Conservation (phyloP, 53 echinoderm and acorn worm genomes). For the Glandiceps talaboti region DNA sequence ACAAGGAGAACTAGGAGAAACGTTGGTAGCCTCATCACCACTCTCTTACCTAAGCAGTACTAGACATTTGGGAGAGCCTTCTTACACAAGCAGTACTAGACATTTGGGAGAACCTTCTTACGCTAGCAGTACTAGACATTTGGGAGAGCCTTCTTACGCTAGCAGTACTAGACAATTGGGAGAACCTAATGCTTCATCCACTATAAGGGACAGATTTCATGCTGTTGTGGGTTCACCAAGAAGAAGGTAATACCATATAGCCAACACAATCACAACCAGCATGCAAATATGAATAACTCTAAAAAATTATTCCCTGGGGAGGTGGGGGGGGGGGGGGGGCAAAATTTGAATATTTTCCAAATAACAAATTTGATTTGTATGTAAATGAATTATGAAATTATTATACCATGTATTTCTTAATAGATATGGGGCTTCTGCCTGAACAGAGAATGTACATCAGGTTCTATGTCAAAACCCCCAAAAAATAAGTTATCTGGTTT, state of each 20-base stretch:
- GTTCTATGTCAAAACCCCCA: too few species aligned
- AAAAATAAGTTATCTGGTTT: too few species aligned
- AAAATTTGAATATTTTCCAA: too few species aligned
- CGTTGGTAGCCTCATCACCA: constrained; percentile 2
- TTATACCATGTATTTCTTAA: too few species aligned
- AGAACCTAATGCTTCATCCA: constrained; percentile 32
- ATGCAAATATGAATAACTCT: too few species aligned
- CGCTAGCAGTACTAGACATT: neutral
- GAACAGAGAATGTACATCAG: too few species aligned
- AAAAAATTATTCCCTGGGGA: too few species aligned
- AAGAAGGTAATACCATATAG: neutral
- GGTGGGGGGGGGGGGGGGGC: too few species aligned
- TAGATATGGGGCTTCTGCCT: too few species aligned
- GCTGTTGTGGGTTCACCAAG: neutral
- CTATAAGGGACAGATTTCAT: constrained; percentile 8
- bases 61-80: constrained; percentile 12
- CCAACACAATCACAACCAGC: too few species aligned
- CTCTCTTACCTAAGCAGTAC: neutral
- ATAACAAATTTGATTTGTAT: too few species aligned
- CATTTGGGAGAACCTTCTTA: constrained; percentile 12
- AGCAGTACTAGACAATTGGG: neutral
- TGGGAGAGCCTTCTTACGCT: constrained; percentile 12
- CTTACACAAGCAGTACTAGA: neutral
- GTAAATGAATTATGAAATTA: too few species aligned
- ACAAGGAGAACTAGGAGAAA: constrained; percentile 40